Base-by-base conservation (phyloP, 2,888 invertebrate genomes). In the Busseola fusca region DNA sequence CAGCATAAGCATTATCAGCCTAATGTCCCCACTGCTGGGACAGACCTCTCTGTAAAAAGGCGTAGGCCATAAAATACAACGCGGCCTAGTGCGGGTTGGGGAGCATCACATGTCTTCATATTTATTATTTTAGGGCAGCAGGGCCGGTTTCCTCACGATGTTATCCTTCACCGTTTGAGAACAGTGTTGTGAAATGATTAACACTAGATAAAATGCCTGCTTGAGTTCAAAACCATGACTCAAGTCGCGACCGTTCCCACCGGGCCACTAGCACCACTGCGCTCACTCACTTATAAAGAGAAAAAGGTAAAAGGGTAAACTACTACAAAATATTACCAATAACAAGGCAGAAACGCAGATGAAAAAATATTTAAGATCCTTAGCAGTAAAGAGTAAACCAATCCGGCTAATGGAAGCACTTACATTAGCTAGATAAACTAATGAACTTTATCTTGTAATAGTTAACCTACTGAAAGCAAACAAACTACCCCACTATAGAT, bases 331-430 rank as follows among this genome's bases (percentile, higher is more conserved):
- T 18, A 27, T 18, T 21, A 3, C 21, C 52, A 40, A 10, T n/a
- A n/a, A 27, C 57, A 25, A 69, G 6, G 16, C 7, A 27, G 16
- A 59, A 45, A 27, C 2, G 12, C 34, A 64, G 14, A 64, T 14
- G 50, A 27, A 57, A 48, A 42, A n/a, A 63, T 42, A 42, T 58
- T 45, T 37, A 14, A 68, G n/a, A 58, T 45, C 7, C 42, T 69
- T 54, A 50, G 21, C 54, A 63, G 25, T 58, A 56, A 56, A 45
- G 12, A 58, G 48, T 64, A 37, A 67, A 34, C 27, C 40, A 75
- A 70, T 70, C 40, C 27, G 7, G 0, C 52, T 75, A 79, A 74
- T 75, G 79, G 65, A 78, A 62, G 40, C 56, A 42, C 37, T 48
- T 27, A 64, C 59, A 64, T 64, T 70, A 70, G 59, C n/a, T 60